Evolutionary conservation across 2,113 vertebrate species (phyloP).

Genomic region (Todiramphus saurophagus): DNA sequence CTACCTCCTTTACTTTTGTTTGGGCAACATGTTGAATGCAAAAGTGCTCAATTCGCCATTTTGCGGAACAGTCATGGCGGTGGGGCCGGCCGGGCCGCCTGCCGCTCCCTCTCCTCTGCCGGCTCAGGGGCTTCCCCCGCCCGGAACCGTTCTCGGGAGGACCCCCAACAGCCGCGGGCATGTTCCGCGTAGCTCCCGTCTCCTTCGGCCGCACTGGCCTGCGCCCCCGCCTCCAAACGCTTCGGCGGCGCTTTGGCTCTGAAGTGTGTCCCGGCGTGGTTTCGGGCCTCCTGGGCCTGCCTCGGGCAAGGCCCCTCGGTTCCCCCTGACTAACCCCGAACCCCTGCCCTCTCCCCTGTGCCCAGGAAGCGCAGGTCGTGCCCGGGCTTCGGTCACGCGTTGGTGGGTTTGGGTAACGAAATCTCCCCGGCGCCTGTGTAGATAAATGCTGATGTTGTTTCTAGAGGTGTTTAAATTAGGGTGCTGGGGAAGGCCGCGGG

Average conservation of each 20-base stretch:
- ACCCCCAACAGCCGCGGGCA: neutral
- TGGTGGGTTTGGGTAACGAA: neutral
- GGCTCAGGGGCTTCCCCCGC: neutral
- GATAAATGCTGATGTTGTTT: neutral
- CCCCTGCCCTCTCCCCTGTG: neutral
- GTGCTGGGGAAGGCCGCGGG: accelerated
- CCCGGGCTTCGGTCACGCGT: neutral
- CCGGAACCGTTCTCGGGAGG: neutral
- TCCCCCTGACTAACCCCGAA: neutral
- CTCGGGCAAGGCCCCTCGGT: neutral
- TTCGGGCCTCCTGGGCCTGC: neutral
- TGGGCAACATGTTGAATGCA: no score
- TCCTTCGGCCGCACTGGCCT: accelerated
- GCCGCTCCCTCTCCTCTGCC: neutral
- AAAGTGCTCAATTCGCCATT: no score
- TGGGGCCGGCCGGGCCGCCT: neutral
- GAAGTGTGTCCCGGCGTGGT: accelerated
- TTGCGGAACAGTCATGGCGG: no score
- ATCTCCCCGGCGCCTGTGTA: neutral
- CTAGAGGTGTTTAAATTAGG: neutral
- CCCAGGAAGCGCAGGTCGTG: neutral
- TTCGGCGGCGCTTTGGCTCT: accelerated
- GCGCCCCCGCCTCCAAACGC: no score
- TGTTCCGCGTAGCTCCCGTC: accelerated
- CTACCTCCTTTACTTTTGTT: no score